Conservation (phyloP, 2,797 vertebrate species). For the Eutrigla gurnardus region DNA sequence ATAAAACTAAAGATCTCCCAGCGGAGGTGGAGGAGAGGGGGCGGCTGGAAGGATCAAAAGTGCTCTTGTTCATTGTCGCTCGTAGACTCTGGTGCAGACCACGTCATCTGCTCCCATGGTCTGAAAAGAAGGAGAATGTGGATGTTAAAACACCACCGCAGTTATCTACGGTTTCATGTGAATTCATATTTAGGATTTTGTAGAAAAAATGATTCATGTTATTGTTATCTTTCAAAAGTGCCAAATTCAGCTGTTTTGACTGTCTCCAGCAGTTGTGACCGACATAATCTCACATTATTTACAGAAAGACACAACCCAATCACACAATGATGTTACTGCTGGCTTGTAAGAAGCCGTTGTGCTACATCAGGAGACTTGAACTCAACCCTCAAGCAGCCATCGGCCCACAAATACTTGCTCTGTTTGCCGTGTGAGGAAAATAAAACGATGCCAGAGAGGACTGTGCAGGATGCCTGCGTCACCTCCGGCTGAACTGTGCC, state of each 20-base stretch:
- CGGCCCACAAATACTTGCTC: slow-evolving; percentile 11
- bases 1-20: slow-evolving; percentile 46
- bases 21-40: slow-evolving; percentile 26
- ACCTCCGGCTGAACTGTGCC: slow-evolving; percentile 18
- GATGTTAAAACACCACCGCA: background rate
- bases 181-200: background rate
- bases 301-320: slow-evolving; percentile 9
- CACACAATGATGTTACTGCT: background rate
- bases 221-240: background rate
- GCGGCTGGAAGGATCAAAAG: slow-evolving; percentile 51
- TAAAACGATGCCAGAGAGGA: slow-evolving; percentile 4
- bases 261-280: slow-evolving; percentile 2
- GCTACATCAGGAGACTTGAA: slow-evolving; percentile 10
- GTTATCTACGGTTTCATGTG: background rate
- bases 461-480: slow-evolving; percentile 2
- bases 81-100: slow-evolving; percentile 83
- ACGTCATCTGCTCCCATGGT: slow-evolving; percentile 84
- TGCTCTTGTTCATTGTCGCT: slow-evolving; percentile 80
- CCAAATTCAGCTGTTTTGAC: background rate
- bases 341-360: slow-evolving; percentile 28
- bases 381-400: slow-evolving; percentile 11
- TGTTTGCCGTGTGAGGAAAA: slow-evolving; percentile 23
- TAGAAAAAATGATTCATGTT: background rate
- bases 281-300: background rate
- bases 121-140: slow-evolving; percentile 65